phyloP scores from a whole-genome alignment of 2,888 invertebrate species.

The Hyposoter dolosus region DNA sequence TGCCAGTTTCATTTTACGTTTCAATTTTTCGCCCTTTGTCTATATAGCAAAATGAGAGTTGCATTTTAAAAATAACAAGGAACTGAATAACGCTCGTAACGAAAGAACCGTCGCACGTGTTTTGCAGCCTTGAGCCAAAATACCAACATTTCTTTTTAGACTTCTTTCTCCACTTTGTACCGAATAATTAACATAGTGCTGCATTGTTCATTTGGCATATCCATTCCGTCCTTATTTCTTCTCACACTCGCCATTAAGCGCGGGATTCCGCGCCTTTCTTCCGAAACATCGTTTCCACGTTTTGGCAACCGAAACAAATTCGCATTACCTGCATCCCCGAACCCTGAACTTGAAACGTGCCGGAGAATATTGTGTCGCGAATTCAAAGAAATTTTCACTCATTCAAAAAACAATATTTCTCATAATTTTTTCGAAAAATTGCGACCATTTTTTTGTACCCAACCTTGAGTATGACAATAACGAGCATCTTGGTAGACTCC shows the following conservation, averaged over 20 bases:
- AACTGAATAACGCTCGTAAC: background rate
- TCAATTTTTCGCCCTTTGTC: background rate
- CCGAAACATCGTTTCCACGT: slow-evolving; percentile 14
- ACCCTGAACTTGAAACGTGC: slow-evolving; percentile 39
- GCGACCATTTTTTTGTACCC: background rate
- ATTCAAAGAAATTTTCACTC: background rate
- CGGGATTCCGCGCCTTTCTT: background rate
- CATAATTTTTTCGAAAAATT: background rate
- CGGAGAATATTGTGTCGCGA: background rate
- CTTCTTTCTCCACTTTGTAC: background rate
- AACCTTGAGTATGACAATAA: too few species aligned
- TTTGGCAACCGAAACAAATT: background rate
- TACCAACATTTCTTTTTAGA: slow-evolving; percentile 5
- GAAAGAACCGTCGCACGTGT: background rate
- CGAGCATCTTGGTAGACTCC: background rate
- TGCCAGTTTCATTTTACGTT: background rate
- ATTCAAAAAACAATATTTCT: background rate
- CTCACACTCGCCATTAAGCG: background rate
- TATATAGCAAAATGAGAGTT: background rate
- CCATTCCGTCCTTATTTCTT: background rate
- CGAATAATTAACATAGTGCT: slow-evolving; percentile 9
- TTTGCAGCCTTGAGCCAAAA: slow-evolving; percentile 14
- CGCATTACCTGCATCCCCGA: background rate
- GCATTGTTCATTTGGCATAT: background rate
- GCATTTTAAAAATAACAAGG: background rate